Percentiles rank a stretch among this genome's conserved stretches.
Conservation (phyloP, 2,113 vertebrate genomes). For the Pachycephala philippinensis region DNA sequence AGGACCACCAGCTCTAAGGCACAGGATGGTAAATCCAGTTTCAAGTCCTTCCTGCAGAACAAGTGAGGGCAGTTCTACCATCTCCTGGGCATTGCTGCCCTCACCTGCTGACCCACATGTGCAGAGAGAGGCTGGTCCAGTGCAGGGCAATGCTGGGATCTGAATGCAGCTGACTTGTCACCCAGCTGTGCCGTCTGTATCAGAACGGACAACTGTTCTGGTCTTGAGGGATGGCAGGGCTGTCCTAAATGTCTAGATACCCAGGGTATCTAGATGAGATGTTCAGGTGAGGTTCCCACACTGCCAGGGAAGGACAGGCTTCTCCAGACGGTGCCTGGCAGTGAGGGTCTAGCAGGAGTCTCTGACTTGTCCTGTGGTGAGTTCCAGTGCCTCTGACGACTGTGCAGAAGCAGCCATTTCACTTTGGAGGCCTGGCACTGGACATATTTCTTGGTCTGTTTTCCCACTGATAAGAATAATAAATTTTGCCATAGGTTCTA, state of each 20-base stretch:
- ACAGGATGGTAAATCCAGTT: not conserved
- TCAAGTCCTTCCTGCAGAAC: not conserved
- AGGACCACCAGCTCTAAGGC: not conserved
- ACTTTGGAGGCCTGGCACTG: not conserved
- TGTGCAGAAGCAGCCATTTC: not conserved
- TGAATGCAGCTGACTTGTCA: rapidly evolving
- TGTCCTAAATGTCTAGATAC: not conserved
- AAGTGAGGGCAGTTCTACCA: not conserved
- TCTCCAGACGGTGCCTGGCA: not conserved
- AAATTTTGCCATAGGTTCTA: not conserved
- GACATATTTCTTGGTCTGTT: not conserved
- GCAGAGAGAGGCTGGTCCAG: not conserved
- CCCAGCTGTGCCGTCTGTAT: not conserved
- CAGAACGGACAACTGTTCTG: rapidly evolving
- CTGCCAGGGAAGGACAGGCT: not conserved
- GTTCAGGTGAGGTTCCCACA: not conserved
- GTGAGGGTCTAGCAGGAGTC: not conserved
- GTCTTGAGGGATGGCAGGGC: not conserved
- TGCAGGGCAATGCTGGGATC: not conserved
- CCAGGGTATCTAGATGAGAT: not conserved
- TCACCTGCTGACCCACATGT: not conserved
- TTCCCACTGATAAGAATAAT: not conserved
- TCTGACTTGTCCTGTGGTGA: not conserved
- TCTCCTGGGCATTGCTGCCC: not conserved
- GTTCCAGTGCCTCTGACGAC: not conserved